These are phyloP conservation scores for Matsumyia berberina DNA, from an alignment of 2,888 invertebrate genomes.

Conservation along the genomic window DNA sequence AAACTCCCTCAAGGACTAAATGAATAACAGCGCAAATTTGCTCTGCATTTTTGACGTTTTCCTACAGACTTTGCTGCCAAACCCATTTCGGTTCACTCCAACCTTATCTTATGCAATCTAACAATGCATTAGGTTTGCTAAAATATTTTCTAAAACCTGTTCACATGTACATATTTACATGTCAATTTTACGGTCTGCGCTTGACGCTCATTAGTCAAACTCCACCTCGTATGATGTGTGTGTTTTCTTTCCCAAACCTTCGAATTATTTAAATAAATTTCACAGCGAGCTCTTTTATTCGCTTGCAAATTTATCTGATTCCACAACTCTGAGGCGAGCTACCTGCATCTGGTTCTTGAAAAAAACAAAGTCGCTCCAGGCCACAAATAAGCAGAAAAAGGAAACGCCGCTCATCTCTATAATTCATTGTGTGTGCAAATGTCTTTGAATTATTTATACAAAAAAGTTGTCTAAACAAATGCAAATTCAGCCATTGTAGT, in stretches of 20 bases:
- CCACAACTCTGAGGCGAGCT: background rate
- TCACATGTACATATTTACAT: background rate
- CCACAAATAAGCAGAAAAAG: background rate
- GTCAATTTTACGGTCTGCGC: conserved; percentile 19
- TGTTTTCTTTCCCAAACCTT: background rate
- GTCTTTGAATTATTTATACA: conserved; percentile 30
- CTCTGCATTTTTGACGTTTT: too few relatives aligned
- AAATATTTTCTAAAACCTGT: conserved; percentile 13
- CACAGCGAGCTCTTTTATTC: background rate
- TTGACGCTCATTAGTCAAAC: conserved; percentile 4
- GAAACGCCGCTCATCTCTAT: conserved; percentile 14
- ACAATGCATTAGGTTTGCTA: conserved; percentile 1
- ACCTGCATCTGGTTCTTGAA: conserved; percentile 6
- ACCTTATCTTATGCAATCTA: conserved; percentile 20
- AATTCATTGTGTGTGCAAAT: conserved; percentile 9
- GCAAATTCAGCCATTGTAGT: conserved; percentile 30
- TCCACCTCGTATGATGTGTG: too few relatives aligned
- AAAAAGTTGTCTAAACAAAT: conserved; percentile 5
- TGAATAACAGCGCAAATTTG: too few relatives aligned
- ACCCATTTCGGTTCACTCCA: background rate
- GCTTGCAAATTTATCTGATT: conserved; percentile 6
- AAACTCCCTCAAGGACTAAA: too few relatives aligned
- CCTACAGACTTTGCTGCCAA: too few relatives aligned
- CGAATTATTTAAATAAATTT: conserved; percentile 12
- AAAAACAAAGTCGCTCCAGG: background rate